Evolutionary conservation across 2,113 vertebrate genomes (phyloP).

Genomic region (Eulemur macaco): DNA sequence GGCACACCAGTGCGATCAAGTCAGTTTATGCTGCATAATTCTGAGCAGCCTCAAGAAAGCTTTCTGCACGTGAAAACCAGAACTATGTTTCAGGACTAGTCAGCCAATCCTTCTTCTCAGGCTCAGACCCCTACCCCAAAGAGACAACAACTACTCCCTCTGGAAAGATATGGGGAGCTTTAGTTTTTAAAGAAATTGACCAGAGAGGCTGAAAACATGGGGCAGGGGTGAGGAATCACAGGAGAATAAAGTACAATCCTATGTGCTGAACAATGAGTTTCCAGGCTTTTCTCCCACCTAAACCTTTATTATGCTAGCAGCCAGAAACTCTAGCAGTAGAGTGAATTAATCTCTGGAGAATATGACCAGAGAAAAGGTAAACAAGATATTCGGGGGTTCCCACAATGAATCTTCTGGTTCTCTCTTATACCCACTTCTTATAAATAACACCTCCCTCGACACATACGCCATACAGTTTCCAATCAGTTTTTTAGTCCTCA

Average conservation of each 20-base stretch:
- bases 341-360: background rate
- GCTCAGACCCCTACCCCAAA: background rate
- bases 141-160: background rate
- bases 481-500: background rate
- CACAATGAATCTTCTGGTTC: background rate
- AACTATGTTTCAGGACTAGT: background rate
- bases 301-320: background rate
- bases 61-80: background rate
- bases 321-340: background rate
- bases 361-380: background rate
- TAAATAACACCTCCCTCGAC: background rate
- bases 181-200: background rate
- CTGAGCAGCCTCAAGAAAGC: background rate
- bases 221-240: background rate
- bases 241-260: background rate
- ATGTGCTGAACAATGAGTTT: background rate
- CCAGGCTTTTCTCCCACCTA: background rate
- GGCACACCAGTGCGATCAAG: background rate
- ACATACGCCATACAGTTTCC: background rate
- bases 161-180: background rate
- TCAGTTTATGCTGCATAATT: background rate
- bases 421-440: background rate
- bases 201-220: background rate
- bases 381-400: background rate
- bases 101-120: background rate